phyloP scores from a whole-genome alignment of 2,113 vertebrate genomes.

The Triplophysa dalaica region DNA sequence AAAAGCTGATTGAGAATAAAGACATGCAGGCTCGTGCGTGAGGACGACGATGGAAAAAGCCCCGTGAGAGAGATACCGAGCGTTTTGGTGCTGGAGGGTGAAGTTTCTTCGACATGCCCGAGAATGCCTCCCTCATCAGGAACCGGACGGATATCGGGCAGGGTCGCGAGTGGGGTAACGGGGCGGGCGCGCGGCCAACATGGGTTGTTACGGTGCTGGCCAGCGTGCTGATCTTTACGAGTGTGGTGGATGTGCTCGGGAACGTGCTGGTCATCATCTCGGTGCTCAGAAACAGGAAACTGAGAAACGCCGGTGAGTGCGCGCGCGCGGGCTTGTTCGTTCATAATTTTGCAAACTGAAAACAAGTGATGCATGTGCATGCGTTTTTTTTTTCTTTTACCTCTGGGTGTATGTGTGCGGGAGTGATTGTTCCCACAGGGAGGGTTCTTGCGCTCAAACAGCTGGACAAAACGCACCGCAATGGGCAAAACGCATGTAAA shows the following conservation, averaged over 20 bases:
- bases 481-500: background rate
- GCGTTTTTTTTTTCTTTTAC: background rate
- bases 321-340: background rate
- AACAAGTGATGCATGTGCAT: background rate
- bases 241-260: constrained; percentile 77
- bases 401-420: background rate
- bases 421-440: background rate
- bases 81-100: constrained; percentile 8
- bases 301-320: constrained; percentile 77
- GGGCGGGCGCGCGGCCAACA: constrained; percentile 57
- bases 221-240: constrained; percentile 79
- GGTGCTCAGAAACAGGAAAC: constrained; percentile 78
- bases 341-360: background rate
- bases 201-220: constrained; percentile 75
- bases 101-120: constrained; percentile 66
- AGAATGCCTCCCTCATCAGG: constrained; percentile 68
- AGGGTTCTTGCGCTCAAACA: background rate
- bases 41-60: constrained; percentile 2
- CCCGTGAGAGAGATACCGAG: constrained; percentile 8
- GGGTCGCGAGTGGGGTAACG: constrained; percentile 27
- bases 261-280: constrained; percentile 79
- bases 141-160: constrained; percentile 70
- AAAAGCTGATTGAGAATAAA: background rate
- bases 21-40: background rate
- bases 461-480: background rate